Percentiles rank a stretch among this genome's conserved stretches.
phyloP scores from a whole-genome alignment of 1,140 invertebrate genomes.

The Cydia strobilella region DNA sequence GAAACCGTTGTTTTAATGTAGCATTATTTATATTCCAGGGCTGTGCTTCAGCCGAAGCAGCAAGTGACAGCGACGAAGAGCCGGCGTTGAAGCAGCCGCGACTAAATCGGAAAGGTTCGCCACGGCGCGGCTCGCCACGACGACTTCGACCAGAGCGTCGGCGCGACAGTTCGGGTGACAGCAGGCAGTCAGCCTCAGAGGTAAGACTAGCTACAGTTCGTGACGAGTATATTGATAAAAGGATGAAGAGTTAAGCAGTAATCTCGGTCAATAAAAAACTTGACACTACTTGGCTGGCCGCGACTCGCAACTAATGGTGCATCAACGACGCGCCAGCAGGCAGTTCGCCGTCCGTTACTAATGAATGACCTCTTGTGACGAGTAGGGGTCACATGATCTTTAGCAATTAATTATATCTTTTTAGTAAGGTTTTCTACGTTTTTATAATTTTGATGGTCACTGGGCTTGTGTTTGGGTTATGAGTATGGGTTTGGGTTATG shows the following conservation, averaged over 20 bases:
- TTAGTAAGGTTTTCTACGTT: neutral
- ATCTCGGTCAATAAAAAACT: too few species aligned
- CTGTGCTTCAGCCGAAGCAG: constrained; percentile 54
- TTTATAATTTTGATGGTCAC: too few species aligned
- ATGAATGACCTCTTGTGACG: neutral
- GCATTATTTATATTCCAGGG: constrained; percentile 51
- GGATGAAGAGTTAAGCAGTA: too few species aligned
- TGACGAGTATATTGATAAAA: too few species aligned
- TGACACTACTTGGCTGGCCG: too few species aligned
- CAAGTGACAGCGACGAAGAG: constrained; percentile 84
- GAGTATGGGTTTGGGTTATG: too few species aligned
- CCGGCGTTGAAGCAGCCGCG: constrained; percentile 85
- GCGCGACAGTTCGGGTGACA: constrained; percentile 62
- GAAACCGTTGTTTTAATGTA: neutral
- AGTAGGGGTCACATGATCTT: neutral
- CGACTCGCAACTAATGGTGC: too few species aligned
- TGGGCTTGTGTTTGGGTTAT: too few species aligned
- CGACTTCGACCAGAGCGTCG: constrained; percentile 53
- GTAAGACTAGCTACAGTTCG: constrained; percentile 38
- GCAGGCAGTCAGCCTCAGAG: constrained; percentile 73
- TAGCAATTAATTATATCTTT: neutral
- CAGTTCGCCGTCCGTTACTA: neutral
- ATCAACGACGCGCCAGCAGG: too few species aligned
- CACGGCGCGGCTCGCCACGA: constrained; percentile 60
- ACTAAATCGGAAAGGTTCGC: constrained; percentile 73